Evolutionary conservation across 1,140 invertebrate genomes (phyloP).

Genomic region (Hycleus phaleratus): DNA sequence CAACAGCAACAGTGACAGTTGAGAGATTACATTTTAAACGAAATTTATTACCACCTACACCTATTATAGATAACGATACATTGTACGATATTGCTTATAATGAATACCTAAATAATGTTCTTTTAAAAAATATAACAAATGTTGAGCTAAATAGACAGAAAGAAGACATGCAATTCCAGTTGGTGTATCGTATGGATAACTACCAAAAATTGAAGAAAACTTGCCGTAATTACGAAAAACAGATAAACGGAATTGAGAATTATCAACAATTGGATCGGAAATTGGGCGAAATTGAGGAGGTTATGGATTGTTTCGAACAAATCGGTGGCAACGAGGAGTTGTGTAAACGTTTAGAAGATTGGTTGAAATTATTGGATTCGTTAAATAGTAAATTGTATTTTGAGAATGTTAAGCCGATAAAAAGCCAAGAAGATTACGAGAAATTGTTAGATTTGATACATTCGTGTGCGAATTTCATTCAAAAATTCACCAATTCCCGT

Average conservation of each 20-base stretch:
- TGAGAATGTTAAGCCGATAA: neutral
- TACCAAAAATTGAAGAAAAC: neutral
- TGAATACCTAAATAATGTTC: slow-evolving; percentile 1
- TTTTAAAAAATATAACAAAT: neutral
- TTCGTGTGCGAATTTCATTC: neutral
- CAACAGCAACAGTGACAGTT: too few species aligned
- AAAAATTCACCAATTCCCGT: neutral
- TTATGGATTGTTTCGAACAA: neutral
- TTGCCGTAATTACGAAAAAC: neutral
- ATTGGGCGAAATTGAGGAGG: neutral
- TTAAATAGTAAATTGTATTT: neutral
- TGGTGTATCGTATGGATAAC: neutral
- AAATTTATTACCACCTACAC: too few species aligned
- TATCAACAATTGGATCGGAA: neutral
- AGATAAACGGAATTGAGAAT: neutral
- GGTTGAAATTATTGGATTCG: neutral
- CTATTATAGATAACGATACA: neutral
- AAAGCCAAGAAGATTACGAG: neutral
- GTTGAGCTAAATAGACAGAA: neutral
- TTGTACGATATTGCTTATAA: neutral
- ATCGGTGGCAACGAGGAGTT: neutral
- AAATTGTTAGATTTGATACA: neutral
- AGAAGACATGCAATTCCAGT: neutral
- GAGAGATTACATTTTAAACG: too few species aligned
- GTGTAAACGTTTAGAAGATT: neutral